Evolutionary conservation across 2,888 invertebrate genomes (phyloP).

Genomic region (Blastobasis adustella): DNA sequence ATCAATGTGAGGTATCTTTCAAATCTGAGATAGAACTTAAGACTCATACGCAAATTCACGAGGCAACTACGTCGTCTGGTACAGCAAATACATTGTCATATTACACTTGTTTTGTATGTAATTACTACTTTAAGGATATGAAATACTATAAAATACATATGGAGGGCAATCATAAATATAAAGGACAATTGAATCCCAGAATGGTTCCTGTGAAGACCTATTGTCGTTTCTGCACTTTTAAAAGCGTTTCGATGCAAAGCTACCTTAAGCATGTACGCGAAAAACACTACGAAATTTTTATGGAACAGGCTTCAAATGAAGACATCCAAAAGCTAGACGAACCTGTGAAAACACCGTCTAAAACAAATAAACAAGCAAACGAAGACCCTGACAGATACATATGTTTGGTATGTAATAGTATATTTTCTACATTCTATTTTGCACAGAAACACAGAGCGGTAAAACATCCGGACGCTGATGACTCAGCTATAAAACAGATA

Average conservation of each 20-base stretch:
- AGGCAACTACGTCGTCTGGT: not conserved
- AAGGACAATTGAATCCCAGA: not conserved
- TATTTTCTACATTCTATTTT: not conserved
- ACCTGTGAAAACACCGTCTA: too few species aligned
- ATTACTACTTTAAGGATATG: not conserved
- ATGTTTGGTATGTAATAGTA: constrained; percentile 14
- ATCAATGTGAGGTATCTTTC: constrained; percentile 3
- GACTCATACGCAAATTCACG: not conserved
- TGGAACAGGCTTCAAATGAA: too few species aligned
- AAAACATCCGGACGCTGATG: constrained; percentile 7
- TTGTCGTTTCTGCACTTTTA: too few species aligned
- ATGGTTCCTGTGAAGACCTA: not conserved
- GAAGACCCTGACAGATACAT: not conserved
- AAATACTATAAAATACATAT: not conserved
- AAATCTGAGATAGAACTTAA: not conserved
- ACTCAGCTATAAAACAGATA: not conserved
- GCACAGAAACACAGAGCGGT: constrained; percentile 9
- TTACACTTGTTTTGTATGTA: not conserved
- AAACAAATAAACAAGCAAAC: too few species aligned
- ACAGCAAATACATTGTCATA: not conserved
- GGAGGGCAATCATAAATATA: not conserved
- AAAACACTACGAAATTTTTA: not conserved
- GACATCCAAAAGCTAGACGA: too few species aligned
- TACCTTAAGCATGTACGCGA: not conserved
- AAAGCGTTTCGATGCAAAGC: too few species aligned